These are phyloP conservation scores for Sternarchorhynchus goeldii DNA, from an alignment of 2,797 vertebrate genomes.

Conservation along the genomic window DNA sequence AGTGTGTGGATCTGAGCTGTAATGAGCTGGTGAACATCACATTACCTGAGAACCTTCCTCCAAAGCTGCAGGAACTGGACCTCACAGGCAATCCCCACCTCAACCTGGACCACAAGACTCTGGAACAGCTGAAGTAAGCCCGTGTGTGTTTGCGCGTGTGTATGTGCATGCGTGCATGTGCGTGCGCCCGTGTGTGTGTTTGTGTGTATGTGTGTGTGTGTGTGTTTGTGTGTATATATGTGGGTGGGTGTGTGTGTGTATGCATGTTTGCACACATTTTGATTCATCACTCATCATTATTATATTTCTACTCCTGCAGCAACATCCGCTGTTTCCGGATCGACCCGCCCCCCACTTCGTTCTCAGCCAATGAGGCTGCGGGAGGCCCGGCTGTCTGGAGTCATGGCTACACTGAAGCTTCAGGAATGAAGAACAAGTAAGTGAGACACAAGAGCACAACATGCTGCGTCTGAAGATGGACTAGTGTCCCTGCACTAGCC, in stretches of 20 bases:
- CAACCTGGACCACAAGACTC: slow-evolving; percentile 91
- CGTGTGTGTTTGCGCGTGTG: neutral
- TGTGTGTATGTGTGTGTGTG: too few relatives aligned
- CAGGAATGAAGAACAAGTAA: slow-evolving; percentile 96
- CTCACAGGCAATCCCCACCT: slow-evolving; percentile 96
- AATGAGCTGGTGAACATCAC: slow-evolving; percentile 93
- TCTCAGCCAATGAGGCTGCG: slow-evolving; percentile 82
- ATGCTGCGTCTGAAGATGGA: neutral
- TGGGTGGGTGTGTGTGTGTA: too few relatives aligned
- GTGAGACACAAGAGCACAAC: slow-evolving; percentile 50
- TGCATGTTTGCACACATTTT: neutral
- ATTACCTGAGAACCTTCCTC: slow-evolving; percentile 92
- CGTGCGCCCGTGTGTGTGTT: too few relatives aligned
- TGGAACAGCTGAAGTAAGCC: slow-evolving; percentile 94
- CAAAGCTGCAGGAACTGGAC: slow-evolving; percentile 95
- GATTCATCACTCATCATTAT: neutral
- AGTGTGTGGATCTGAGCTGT: slow-evolving; percentile 98
- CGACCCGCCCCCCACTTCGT: slow-evolving; percentile 83
- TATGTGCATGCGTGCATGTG: neutral
- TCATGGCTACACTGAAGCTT: slow-evolving; percentile 94
- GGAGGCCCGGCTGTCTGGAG: slow-evolving; percentile 95
- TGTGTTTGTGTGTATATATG: neutral
- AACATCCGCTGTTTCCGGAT: slow-evolving; percentile 98
- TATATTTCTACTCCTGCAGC: slow-evolving; percentile 64
- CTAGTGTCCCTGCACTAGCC: neutral